Conservation (phyloP, 30 jellyfish, hydroid and myxozoan genomes). For the Turritopsis dohrnii region DNA sequence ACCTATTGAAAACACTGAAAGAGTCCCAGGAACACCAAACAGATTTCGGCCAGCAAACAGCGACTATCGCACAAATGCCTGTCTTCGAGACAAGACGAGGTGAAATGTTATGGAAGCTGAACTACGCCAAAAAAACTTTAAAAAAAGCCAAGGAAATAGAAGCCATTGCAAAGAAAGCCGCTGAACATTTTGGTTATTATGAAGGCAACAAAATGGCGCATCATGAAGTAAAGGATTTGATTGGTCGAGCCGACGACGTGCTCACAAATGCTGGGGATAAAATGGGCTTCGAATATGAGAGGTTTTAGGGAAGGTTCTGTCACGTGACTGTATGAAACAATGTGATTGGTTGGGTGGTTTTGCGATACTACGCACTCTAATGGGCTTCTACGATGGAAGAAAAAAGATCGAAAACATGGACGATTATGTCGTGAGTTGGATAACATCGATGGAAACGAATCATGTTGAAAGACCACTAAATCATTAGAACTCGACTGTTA, state of each 20-base stretch:
- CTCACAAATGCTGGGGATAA: constrained; percentile 83
- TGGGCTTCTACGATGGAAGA: no score
- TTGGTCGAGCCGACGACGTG: constrained; percentile 70
- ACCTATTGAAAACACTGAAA: constrained; percentile 41
- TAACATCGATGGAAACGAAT: no score
- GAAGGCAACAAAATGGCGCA: constrained; percentile 52
- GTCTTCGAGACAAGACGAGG: constrained; percentile 65
- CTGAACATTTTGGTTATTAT: constrained; percentile 76
- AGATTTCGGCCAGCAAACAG: constrained; percentile 59
- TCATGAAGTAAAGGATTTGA: constrained; percentile 55
- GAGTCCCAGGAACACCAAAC: constrained; percentile 47
- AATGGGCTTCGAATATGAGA: constrained; percentile 84
- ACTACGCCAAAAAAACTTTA: constrained; percentile 80
- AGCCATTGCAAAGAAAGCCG: constrained; percentile 67
- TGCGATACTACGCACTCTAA: no score
- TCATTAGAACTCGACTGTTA: no score
- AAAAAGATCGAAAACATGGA: no score
- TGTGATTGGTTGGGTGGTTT: background rate
- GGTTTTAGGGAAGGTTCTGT: constrained; percentile 36
- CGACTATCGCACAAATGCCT: constrained; percentile 62
- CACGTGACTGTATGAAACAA: no score
- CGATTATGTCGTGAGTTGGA: no score
- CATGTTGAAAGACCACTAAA: no score
- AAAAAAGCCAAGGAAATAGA: constrained; percentile 82
- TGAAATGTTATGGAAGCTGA: constrained; percentile 84